Percentiles rank a stretch among this genome's conserved stretches.
These are phyloP conservation scores for Cebus imitator DNA, from an alignment of 2,113 vertebrate genomes.

Conservation along the genomic window DNA sequence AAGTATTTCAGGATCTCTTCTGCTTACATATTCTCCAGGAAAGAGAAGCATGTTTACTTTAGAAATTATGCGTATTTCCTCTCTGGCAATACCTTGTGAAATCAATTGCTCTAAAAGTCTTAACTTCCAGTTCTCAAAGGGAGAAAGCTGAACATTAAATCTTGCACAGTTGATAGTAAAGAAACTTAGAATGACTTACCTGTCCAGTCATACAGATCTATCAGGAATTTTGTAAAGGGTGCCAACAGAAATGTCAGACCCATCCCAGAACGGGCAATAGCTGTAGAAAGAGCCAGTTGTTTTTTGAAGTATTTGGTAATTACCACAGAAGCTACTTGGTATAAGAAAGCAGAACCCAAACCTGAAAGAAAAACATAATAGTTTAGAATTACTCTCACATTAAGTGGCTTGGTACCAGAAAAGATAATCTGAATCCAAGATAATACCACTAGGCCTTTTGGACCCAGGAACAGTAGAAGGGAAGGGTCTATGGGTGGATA, in stretches of 20 bases:
- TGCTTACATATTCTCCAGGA: neutral
- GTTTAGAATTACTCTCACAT: neutral
- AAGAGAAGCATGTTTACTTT: neutral
- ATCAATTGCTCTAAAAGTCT: neutral
- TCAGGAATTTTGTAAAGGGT: slow-evolving; percentile 91
- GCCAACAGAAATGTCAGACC: slow-evolving; percentile 93
- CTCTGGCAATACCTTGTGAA: neutral
- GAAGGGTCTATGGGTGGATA: neutral
- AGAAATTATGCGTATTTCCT: neutral
- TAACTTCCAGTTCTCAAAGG: neutral
- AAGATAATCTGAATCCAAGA: neutral
- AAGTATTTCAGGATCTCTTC: neutral
- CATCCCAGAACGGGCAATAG: slow-evolving; percentile 93
- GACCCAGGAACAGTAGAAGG: neutral
- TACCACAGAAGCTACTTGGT: slow-evolving; percentile 90
- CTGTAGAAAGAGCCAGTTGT: slow-evolving; percentile 88
- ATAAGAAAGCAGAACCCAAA: slow-evolving; percentile 91
- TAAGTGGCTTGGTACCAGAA: neutral
- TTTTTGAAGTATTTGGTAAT: slow-evolving; percentile 89
- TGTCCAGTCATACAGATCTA: slow-evolving; percentile 92
- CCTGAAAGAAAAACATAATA: slow-evolving; percentile 80
- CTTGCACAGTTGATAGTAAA: neutral
- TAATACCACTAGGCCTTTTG: neutral
- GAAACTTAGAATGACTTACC: slow-evolving; percentile 81
- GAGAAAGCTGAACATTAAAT: neutral